Conservation (phyloP, 2,113 vertebrate genomes). For the Zosterops borbonicus region DNA sequence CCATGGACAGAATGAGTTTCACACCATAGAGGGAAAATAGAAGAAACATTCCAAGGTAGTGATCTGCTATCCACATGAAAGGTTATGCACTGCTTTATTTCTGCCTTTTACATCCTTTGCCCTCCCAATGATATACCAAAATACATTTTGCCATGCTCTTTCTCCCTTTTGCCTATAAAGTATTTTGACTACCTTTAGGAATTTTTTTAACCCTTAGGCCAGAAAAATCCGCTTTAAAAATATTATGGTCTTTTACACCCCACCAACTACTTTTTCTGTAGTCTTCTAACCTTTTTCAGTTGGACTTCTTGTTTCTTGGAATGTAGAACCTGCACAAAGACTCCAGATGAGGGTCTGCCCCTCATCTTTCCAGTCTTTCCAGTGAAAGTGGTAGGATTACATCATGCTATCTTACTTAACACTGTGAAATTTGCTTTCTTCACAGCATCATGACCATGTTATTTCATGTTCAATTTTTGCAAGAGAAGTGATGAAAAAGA, state of each 20-base stretch:
- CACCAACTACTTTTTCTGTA: background rate
- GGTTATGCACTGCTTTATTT: background rate
- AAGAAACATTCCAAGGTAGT: background rate
- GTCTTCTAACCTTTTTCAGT: background rate
- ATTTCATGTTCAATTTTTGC: slow-evolving; percentile 25
- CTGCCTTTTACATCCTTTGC: background rate
- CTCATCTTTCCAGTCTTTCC: no score
- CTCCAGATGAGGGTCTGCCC: background rate
- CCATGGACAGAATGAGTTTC: background rate
- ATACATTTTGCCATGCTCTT: background rate
- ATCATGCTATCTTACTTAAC: slow-evolving; percentile 15
- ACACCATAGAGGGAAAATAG: background rate
- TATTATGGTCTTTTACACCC: background rate
- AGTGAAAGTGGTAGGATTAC: slow-evolving; percentile 1
- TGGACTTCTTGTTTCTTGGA: background rate
- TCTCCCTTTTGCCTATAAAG: background rate
- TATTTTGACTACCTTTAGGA: background rate
- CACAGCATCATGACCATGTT: background rate
- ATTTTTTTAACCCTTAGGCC: background rate
- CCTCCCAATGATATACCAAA: background rate
- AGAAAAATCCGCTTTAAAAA: background rate
- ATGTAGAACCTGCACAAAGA: background rate
- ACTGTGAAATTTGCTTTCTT: slow-evolving; percentile 32
- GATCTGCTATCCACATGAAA: background rate
- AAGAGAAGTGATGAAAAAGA: slow-evolving; percentile 18